These are phyloP conservation scores for Drosophila biarmipes DNA, from an alignment of 1,140 invertebrate species.

Conservation along the genomic window DNA sequence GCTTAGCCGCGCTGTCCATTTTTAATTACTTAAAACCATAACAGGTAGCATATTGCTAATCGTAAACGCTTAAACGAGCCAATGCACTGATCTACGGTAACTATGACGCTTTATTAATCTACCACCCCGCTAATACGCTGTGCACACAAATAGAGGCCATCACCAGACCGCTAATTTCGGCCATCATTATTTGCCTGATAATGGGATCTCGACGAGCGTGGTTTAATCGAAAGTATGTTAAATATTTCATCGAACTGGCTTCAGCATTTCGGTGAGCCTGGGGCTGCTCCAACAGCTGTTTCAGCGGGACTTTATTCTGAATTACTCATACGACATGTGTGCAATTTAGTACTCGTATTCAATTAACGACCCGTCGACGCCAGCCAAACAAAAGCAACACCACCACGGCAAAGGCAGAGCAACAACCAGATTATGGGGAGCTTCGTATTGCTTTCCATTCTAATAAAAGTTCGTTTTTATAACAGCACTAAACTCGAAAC, in stretches of 20 bases:
- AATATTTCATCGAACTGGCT: conserved; percentile 12
- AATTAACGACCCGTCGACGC: conserved; percentile 43
- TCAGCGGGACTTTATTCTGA: not conserved
- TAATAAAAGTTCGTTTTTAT: conserved; percentile 46
- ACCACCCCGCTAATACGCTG: conserved; percentile 6
- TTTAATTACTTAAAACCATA: too few species aligned
- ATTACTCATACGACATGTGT: conserved; percentile 37
- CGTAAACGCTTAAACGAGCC: not conserved
- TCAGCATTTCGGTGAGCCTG: conserved; percentile 5
- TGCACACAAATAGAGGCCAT: conserved; percentile 11
- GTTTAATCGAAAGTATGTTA: conserved; percentile 19
- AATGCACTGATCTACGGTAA: conserved; percentile 1
- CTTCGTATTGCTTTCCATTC: conserved; percentile 37
- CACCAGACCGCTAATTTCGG: conserved; percentile 21
- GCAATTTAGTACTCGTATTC: conserved; percentile 46
- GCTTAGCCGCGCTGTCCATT: too few species aligned
- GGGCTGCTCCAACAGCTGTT: conserved; percentile 20
- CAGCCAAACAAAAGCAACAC: conserved; percentile 22
- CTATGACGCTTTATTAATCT: conserved; percentile 31
- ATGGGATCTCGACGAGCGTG: conserved; percentile 21
- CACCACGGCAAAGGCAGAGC: conserved; percentile 6
- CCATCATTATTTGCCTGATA: conserved; percentile 27
- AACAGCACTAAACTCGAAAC: conserved; percentile 11
- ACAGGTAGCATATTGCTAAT: too few species aligned
- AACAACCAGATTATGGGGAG: conserved; percentile 37